phyloP scores from a whole-genome alignment of 1,140 invertebrate species.

The Phocides pigmalion region DNA sequence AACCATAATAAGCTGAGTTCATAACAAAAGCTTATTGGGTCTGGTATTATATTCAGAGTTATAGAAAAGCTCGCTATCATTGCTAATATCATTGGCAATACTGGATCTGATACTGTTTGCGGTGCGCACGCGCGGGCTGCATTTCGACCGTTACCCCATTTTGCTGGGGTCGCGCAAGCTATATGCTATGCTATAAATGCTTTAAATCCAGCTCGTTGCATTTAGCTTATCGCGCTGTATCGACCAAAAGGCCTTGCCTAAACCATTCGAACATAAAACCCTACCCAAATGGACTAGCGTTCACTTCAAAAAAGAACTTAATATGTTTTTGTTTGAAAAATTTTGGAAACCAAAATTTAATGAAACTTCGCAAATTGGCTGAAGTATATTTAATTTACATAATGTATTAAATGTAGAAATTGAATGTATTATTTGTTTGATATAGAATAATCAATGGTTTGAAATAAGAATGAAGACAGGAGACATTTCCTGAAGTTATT shows the following conservation, averaged over 20 bases:
- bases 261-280: not conserved
- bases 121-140: slow-evolving; percentile 34
- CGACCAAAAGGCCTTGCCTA: slow-evolving; percentile 18
- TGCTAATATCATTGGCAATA: slow-evolving; percentile 35
- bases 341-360: too few relatives aligned
- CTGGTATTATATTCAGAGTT: slow-evolving; percentile 22
- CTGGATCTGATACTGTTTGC: slow-evolving; percentile 34
- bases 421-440: too few relatives aligned
- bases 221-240: slow-evolving; percentile 25
- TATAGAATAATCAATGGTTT: too few relatives aligned
- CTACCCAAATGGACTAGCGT: not conserved
- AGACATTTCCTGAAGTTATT: too few relatives aligned
- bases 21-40: slow-evolving; percentile 30
- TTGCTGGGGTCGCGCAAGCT: slow-evolving; percentile 15
- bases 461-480: too few relatives aligned
- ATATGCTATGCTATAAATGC: slow-evolving; percentile 12
- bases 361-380: too few relatives aligned
- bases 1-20: slow-evolving; percentile 24
- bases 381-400: too few relatives aligned
- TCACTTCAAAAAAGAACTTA: not conserved
- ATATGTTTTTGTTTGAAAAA: too few relatives aligned
- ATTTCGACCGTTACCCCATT: slow-evolving; percentile 29
- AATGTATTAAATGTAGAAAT: too few relatives aligned
- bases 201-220: slow-evolving; percentile 23
- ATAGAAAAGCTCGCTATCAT: slow-evolving; percentile 28